Conservation (phyloP, 2,888 invertebrate species). For the Drosophila setosimentum region DNA sequence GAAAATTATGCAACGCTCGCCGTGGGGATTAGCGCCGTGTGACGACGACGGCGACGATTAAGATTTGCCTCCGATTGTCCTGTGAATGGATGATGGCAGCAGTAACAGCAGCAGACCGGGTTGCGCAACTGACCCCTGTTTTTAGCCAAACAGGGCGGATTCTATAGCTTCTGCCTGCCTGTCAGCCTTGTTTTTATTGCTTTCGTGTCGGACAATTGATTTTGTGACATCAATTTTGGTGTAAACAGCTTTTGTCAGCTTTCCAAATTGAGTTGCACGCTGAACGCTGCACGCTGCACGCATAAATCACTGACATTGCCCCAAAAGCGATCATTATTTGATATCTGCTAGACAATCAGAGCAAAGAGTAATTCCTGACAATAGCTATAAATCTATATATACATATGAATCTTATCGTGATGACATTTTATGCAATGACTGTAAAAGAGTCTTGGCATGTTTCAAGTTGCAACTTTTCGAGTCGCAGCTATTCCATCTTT, state of each 20-base stretch:
- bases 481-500: not conserved
- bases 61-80: conserved; percentile 28
- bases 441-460: not conserved
- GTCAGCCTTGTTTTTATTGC: conserved; percentile 68
- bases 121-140: conserved; percentile 41
- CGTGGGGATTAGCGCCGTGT: conserved; percentile 43
- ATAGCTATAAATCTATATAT: not conserved
- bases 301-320: conserved; percentile 37
- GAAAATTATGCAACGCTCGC: conserved; percentile 69
- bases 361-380: conserved; percentile 1
- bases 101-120: not conserved
- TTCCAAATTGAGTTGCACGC: conserved; percentile 42
- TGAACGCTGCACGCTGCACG: not conserved
- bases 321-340: not conserved
- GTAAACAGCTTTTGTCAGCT: conserved; percentile 73
- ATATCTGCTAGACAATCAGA: not conserved
- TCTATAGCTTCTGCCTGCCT: not conserved
- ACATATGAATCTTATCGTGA: not conserved
- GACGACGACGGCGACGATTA: conserved; percentile 18
- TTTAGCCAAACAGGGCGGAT: conserved; percentile 13
- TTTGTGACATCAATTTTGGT: conserved; percentile 71
- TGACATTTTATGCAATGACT: not conserved
- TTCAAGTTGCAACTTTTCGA: not conserved
- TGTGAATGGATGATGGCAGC: conserved; percentile 17
- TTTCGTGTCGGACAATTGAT: conserved; percentile 72